Conservation (phyloP, 2,113 vertebrate species). For the Coturnix japonica region DNA sequence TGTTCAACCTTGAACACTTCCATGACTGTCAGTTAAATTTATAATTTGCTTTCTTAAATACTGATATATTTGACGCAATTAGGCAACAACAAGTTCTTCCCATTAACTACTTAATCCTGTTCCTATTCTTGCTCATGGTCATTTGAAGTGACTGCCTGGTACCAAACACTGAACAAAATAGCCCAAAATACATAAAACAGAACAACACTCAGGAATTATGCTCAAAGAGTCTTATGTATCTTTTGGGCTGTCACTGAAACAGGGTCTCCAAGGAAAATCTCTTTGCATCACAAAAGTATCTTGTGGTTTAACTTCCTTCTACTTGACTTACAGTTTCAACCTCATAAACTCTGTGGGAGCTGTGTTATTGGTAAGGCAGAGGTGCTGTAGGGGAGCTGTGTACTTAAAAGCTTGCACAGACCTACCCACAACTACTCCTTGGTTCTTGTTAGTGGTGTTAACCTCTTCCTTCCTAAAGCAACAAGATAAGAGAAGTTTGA, state of each 20-base stretch:
- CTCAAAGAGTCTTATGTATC: not conserved
- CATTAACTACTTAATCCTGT: not conserved
- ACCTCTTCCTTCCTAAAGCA: not conserved
- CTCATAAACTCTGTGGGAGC: not conserved
- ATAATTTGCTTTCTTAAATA: conserved; percentile 30
- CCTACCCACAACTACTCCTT: not conserved
- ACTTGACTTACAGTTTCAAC: not conserved
- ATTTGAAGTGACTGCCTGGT: not conserved
- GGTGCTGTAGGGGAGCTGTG: not conserved
- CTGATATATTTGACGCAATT: conserved; percentile 16
- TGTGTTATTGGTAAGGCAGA: not conserved
- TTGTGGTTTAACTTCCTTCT: not conserved
- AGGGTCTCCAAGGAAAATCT: not conserved
- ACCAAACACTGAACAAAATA: not conserved
- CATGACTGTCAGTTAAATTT: not conserved
- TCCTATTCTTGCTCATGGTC: not conserved
- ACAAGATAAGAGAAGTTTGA: not conserved
- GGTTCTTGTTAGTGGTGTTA: not conserved
- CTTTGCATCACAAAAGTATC: not conserved
- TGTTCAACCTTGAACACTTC: conserved; percentile 31
- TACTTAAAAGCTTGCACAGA: not conserved
- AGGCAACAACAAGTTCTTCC: conserved; percentile 7
- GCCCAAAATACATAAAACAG: not conserved
- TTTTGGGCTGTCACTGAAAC: not conserved
- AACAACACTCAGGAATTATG: not conserved